phyloP scores from a whole-genome alignment of 2,113 vertebrate genomes.

The Anthoscopus minutus region DNA sequence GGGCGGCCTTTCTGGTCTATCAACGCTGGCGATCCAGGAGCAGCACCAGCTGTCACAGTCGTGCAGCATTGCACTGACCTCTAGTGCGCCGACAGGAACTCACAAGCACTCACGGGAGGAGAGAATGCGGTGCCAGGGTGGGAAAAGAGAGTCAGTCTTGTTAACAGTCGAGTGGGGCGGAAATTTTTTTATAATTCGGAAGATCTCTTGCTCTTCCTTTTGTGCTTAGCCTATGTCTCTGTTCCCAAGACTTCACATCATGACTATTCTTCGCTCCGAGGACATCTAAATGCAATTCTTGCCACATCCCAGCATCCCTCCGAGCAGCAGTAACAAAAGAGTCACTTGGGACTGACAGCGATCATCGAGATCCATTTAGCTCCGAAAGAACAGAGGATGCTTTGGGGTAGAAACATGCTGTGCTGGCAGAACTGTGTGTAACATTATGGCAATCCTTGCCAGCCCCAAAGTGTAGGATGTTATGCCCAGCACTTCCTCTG shows the following conservation, averaged over 20 bases:
- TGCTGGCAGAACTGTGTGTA: background rate
- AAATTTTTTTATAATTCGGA: background rate
- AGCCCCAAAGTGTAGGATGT: background rate
- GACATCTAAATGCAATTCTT: background rate
- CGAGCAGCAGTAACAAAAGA: background rate
- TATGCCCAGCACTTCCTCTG: background rate
- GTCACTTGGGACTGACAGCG: background rate
- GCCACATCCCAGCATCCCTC: background rate
- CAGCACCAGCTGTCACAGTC: background rate
- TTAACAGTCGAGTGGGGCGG: background rate
- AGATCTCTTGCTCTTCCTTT: background rate
- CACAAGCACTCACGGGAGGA: background rate
- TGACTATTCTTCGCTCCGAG: background rate
- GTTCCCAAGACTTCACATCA: background rate
- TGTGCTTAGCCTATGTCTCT: background rate
- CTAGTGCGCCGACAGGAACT: background rate
- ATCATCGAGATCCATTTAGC: background rate
- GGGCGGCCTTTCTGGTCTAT: background rate
- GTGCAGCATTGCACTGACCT: constrained; percentile 16
- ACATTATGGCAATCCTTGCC: background rate
- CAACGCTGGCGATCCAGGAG: background rate
- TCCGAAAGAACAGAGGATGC: background rate
- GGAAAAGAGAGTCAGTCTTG: background rate
- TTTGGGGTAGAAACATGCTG: background rate
- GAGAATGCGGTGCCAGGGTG: background rate